Evolutionary conservation across 2,113 vertebrate genomes (phyloP).

Genomic region (Cebidichthys violaceus): DNA sequence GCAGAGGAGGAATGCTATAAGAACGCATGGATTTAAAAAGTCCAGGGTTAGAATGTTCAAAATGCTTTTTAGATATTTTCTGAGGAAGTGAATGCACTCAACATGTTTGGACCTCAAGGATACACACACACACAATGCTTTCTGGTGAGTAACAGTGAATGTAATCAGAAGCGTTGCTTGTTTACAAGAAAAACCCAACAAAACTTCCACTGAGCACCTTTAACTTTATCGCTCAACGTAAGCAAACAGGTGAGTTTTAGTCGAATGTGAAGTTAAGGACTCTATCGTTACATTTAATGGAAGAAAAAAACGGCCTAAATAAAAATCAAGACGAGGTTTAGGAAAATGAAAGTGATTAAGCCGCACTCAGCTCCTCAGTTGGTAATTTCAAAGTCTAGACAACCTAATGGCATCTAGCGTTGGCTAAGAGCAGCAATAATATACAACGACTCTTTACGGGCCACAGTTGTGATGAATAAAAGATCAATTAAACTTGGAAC

Average conservation of each 20-base stretch:
- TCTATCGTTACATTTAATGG: not conserved
- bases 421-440: slow-evolving; percentile 11
- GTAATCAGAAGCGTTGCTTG: not conserved
- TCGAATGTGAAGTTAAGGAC: not conserved
- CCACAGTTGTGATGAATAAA: slow-evolving; percentile 27
- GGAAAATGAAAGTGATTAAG: not conserved
- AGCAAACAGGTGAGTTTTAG: not conserved
- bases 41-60: not conserved
- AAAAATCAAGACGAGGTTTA: not conserved
- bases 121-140: not conserved
- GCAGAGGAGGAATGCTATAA: too few species aligned
- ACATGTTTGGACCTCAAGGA: not conserved
- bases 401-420: not conserved
- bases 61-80: not conserved
- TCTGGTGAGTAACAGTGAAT: not conserved
- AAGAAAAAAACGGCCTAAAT: not conserved
- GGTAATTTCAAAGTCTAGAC: slow-evolving; percentile 11
- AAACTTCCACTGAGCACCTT: not conserved
- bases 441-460: not conserved
- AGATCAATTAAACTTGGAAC: slow-evolving; percentile 49
- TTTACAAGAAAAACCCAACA: not conserved
- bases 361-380: not conserved
- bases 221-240: not conserved
- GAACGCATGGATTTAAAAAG: not conserved
- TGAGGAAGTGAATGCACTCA: not conserved